A percentile compares a stretch with the other conserved stretches of the same genome.
Evolutionary conservation across 2,113 vertebrate species (phyloP).

Genomic region (Leiothrix lutea): DNA sequence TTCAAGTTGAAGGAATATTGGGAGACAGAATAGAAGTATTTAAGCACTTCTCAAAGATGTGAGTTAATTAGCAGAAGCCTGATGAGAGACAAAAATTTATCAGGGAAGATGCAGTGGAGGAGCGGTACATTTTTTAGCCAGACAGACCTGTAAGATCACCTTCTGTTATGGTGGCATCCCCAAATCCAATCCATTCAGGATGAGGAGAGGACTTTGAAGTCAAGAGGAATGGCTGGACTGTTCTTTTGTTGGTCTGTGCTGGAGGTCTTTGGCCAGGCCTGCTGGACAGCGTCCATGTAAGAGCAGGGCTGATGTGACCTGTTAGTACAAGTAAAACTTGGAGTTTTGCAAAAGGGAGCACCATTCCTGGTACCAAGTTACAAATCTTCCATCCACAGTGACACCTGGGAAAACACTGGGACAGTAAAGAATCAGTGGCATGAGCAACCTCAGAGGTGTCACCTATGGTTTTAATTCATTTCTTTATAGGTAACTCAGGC

Average conservation of each 20-base stretch:
- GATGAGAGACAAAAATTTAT: neutral
- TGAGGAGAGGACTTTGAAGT: neutral
- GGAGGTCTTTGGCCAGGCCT: neutral
- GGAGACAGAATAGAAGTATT: neutral
- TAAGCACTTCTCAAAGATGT: neutral
- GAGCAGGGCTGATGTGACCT: neutral
- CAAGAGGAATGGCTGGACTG: neutral
- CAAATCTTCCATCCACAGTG: neutral
- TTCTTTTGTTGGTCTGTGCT: neutral
- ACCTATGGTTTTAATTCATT: neutral
- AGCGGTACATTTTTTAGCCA: neutral
- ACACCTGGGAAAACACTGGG: neutral
- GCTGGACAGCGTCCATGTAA: neutral
- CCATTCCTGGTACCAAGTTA: neutral
- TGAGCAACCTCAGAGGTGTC: neutral
- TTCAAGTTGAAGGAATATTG: neutral
- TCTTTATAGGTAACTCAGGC: neutral
- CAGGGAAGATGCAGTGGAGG: neutral
- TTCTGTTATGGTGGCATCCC: neutral
- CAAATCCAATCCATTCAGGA: neutral
- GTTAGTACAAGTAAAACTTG: neutral
- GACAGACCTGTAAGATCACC: neutral
- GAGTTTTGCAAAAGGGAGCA: neutral
- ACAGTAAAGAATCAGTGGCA: neutral
- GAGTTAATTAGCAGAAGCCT: neutral